Base-by-base conservation (phyloP, 2,113 vertebrate species). In the Coreoperca whiteheadi region DNA sequence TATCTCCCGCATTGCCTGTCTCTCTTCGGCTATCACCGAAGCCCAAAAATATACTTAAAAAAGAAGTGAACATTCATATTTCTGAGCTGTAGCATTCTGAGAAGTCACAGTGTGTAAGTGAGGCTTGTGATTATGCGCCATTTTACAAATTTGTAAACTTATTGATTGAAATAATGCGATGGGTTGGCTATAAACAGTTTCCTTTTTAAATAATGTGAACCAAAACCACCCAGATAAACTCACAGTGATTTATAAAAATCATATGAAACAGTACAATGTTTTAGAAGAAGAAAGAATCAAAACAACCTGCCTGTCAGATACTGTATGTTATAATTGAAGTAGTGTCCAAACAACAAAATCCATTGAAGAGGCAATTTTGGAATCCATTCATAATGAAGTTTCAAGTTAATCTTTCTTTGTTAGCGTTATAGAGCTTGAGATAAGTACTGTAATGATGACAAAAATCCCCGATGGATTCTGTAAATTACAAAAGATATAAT, bases 401-500 rank as follows among this genome's bases (percentile, higher is more conserved):
- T 73, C 12, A 25, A 59, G 14, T 53, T 20, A 46, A 59, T 11
- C n/a, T 39, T 41, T 48, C 60, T 54, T 28, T 28, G 28, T 39
- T 67, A 2, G 72, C 54, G 39, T 59, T 48, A 37, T 48, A 4
- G 8, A 50, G 30, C 60, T 15, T 3, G 12, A 71, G 43, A 57
- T 74, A 61, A 79, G 30, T 3, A 12, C 67, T 66, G 68, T 74
- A 56, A 64, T 78, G 8, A 80, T 74, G 48, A 48, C 57, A 57
- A 34, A 76, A 71, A 50, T 65, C 63, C 46, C 79, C 59, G 41
- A 54, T 79, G 68, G 56, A 61, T 65, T 75, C 32, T 63, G 59
- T 71, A 70, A 86, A 88, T 86, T 81, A 73, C 65, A 79, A 51
- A 72, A 74, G 63, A 34, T 20, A 50, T 65, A 56, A 61, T 73